Evolutionary conservation across 92 coral and sea anemone species (phyloP).

Genomic region (Heliopora coerulea): DNA sequence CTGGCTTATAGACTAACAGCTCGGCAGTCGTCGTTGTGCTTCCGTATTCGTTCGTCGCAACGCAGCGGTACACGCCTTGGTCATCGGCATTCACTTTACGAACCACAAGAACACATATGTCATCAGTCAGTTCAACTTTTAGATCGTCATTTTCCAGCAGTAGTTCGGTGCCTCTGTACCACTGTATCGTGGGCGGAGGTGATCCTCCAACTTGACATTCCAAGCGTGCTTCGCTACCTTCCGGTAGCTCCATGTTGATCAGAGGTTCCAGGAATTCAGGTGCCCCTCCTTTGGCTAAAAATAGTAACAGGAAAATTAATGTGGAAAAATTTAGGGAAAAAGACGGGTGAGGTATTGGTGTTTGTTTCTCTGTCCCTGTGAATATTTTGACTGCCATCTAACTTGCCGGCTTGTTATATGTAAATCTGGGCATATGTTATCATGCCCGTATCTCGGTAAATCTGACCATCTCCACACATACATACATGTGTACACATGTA

Average conservation of each 20-base stretch:
- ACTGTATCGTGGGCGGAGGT: conserved; percentile 51
- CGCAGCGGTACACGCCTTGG: conserved; percentile 60
- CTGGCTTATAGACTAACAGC: conserved; percentile 60
- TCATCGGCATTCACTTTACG: conserved; percentile 53
- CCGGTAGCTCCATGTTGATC: conserved; percentile 54
- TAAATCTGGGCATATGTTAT: too few relatives aligned
- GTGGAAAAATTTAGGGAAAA: neutral
- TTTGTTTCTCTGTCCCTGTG: too few relatives aligned
- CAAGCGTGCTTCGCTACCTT: conserved; percentile 49
- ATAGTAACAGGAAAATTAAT: too few relatives aligned
- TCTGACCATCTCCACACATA: too few relatives aligned
- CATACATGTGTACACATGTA: too few relatives aligned
- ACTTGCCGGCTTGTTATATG: too few relatives aligned
- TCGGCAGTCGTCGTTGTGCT: conserved; percentile 59
- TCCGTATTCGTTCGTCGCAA: conserved; percentile 60
- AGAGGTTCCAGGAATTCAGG: conserved; percentile 58
- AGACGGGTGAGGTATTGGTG: too few relatives aligned
- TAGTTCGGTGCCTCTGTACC: conserved; percentile 59
- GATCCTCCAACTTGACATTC: conserved; percentile 68
- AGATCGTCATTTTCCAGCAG: conserved; percentile 55
- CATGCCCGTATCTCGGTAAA: too few relatives aligned
- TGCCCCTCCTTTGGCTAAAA: conserved; percentile 37
- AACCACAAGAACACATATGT: conserved; percentile 47
- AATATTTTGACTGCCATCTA: too few relatives aligned
- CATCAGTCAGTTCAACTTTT: conserved; percentile 42